These are phyloP conservation scores for Coelopa frigida DNA, from an alignment of 1,140 invertebrate species.

Conservation along the genomic window DNA sequence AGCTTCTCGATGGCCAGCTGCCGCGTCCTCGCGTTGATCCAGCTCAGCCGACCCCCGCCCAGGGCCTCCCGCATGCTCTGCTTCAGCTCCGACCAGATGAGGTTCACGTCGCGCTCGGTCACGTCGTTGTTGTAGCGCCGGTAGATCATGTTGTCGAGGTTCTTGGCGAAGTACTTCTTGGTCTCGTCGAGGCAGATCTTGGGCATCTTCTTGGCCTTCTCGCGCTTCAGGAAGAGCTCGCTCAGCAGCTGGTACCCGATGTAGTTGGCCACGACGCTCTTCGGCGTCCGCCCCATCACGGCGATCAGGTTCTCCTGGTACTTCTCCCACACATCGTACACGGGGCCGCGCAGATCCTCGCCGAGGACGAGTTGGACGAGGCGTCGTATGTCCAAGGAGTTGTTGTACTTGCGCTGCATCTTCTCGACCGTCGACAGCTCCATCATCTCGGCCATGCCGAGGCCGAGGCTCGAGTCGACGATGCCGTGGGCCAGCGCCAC, in stretches of 20 bases:
- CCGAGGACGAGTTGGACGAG: constrained; percentile 19
- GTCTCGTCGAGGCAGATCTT: constrained; percentile 19
- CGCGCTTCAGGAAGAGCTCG: constrained; percentile 15
- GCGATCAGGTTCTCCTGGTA: constrained; percentile 26
- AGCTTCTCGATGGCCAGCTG: constrained; percentile 25
- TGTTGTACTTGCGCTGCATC: constrained; percentile 20
- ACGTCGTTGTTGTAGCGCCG: constrained; percentile 18
- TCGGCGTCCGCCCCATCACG: constrained; percentile 19
- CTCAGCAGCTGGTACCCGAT: constrained; percentile 23
- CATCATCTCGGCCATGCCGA: constrained; percentile 11
- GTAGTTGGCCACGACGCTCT: constrained; percentile 27
- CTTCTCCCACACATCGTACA: constrained; percentile 21
- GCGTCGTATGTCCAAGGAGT: constrained; percentile 16
- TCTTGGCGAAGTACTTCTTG: constrained; percentile 26
- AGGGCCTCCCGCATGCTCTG: constrained; percentile 21
- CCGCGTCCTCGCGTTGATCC: constrained; percentile 16
- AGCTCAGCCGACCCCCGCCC: constrained; percentile 20
- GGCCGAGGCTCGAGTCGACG: constrained; percentile 16
- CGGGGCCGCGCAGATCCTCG: constrained; percentile 10
- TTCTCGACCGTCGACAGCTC: constrained; percentile 17
- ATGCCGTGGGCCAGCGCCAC: constrained; percentile 24
- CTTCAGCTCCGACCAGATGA: constrained; percentile 29
- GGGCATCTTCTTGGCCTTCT: constrained; percentile 5
- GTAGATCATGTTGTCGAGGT: constrained; percentile 35
- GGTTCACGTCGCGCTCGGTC: constrained; percentile 23